Conservation (phyloP, 2,888 invertebrate genomes). For the Strigamia maritima region DNA sequence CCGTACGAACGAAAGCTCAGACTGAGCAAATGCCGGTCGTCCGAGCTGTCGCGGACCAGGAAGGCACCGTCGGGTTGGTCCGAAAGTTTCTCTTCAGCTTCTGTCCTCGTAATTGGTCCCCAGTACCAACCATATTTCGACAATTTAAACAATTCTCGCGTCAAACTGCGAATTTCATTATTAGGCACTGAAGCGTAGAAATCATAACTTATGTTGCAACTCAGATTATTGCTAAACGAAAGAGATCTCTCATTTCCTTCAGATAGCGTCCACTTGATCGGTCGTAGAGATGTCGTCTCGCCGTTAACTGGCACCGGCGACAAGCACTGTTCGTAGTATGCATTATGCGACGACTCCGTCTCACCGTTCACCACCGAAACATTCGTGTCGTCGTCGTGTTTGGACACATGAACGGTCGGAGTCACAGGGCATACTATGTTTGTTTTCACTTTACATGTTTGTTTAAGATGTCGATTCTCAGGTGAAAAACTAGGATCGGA, state of each 20-base stretch:
- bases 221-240: neutral
- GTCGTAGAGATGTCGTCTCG: neutral
- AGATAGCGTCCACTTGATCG: neutral
- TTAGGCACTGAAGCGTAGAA: neutral
- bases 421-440: neutral
- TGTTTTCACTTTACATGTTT: neutral
- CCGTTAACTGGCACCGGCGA: neutral
- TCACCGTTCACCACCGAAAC: neutral
- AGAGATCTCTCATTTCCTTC: neutral
- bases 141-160: conserved; percentile 54
- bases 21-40: conserved; percentile 66
- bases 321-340: neutral
- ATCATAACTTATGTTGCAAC: neutral
- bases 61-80: conserved; percentile 73
- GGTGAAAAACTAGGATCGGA: neutral
- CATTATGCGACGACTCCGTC: neutral
- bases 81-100: conserved; percentile 67
- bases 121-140: conserved; percentile 69
- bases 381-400: neutral
- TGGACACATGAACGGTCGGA: neutral
- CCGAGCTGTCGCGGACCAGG: conserved; percentile 73
- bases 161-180: conserved; percentile 48
- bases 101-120: conserved; percentile 70
- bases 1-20: conserved; percentile 68
- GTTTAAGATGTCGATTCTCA: neutral